These are phyloP conservation scores for Atrichornis clamosus DNA, from an alignment of 2,113 vertebrate species.

Conservation along the genomic window DNA sequence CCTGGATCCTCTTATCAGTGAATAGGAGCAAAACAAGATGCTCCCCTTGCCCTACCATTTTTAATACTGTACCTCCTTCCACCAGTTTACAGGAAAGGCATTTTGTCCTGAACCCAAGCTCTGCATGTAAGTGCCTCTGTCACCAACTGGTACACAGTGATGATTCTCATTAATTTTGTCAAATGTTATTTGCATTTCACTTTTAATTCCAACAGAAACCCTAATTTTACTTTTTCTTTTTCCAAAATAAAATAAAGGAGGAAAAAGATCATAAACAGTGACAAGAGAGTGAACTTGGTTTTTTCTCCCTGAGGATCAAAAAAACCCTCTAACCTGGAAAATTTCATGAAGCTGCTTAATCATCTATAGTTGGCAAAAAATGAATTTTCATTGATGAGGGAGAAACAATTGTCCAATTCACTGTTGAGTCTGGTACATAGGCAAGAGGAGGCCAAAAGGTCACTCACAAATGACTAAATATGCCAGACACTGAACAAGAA, in stretches of 20 bases:
- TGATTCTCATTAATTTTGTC: not conserved
- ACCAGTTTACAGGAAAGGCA: not conserved
- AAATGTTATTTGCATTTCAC: not conserved
- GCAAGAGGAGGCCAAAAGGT: not conserved
- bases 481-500: not conserved
- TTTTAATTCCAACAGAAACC: not conserved
- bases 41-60: not conserved
- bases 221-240: not conserved
- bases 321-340: not conserved
- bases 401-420: not conserved
- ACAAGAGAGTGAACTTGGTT: not conserved
- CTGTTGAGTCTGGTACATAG: not conserved
- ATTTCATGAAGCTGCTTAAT: not conserved
- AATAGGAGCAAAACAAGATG: not conserved
- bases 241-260: not conserved
- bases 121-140: not conserved
- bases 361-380: not conserved
- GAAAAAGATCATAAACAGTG: not conserved
- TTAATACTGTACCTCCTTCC: not conserved
- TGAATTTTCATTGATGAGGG: not conserved
- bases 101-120: not conserved
- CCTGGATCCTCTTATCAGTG: not conserved
- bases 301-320: not conserved
- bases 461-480: not conserved
- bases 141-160: not conserved